Evolutionary conservation across 2,113 vertebrate species (phyloP).

Genomic region (Ochotona princeps): DNA sequence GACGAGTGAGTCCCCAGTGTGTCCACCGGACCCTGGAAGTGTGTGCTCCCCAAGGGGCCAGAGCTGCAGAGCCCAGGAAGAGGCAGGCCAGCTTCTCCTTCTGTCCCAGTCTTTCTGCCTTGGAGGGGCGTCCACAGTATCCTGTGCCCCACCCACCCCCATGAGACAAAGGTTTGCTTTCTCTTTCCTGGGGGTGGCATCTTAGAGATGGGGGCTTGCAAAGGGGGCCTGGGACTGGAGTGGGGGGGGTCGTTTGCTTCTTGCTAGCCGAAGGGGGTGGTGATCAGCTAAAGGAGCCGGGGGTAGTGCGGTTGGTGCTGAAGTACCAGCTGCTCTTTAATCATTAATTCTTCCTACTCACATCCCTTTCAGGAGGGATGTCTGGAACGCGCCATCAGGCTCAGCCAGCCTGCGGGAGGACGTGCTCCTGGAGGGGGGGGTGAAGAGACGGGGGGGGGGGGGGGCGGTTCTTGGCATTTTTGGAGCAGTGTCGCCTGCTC

Average conservation of each 20-base stretch:
- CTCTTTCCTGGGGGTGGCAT: slow-evolving; percentile 44
- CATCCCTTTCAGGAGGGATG: slow-evolving; percentile 78
- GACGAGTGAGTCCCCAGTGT: background rate
- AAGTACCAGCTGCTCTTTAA: slow-evolving; percentile 81
- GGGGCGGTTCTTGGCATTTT: slow-evolving; percentile 75
- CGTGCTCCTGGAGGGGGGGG: slow-evolving; percentile 55
- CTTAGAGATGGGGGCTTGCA: slow-evolving; percentile 58
- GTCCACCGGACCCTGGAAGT: background rate
- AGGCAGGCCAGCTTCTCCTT: background rate
- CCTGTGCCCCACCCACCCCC: slow-evolving; percentile 58
- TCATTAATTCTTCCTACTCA: slow-evolving; percentile 83
- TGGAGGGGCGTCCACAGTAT: background rate
- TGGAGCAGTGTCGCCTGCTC: slow-evolving; percentile 70
- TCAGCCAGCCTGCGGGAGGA: slow-evolving; percentile 73
- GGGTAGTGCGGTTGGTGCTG: slow-evolving; percentile 45
- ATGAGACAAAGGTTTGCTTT: slow-evolving; percentile 72
- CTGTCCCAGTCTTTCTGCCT: background rate
- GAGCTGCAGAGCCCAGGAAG: too few relatives aligned
- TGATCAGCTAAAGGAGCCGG: background rate
- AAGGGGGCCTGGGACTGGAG: slow-evolving; percentile 2
- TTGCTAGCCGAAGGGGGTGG: background rate
- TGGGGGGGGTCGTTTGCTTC: slow-evolving; percentile 42
- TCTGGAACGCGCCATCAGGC: slow-evolving; percentile 74
- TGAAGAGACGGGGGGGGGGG: background rate
- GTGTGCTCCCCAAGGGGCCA: background rate